A percentile compares a stretch with the other conserved stretches of the same genome.
Evolutionary conservation across 92 coral and sea anemone species (phyloP).

Genomic region (Phenganax marumi): DNA sequence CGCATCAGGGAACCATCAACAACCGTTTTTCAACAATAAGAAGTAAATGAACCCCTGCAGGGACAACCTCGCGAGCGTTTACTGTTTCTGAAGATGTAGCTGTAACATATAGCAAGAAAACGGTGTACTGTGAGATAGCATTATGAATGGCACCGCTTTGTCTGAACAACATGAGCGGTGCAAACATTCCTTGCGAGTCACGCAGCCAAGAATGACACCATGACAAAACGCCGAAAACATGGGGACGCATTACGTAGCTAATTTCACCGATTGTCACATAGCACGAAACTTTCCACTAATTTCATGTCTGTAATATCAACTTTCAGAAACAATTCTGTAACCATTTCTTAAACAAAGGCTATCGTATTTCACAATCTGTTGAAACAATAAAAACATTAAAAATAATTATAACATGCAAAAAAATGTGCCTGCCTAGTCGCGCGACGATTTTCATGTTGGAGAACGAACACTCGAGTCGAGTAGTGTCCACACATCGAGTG

Average conservation of each 20-base stretch:
- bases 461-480: background rate
- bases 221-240: background rate
- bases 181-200: constrained; percentile 18
- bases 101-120: constrained; percentile 6
- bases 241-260: too few species aligned
- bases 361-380: constrained; percentile 36
- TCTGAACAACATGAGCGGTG: constrained; percentile 35
- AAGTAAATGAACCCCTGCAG: constrained; percentile 32
- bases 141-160: constrained; percentile 43
- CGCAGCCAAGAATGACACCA: background rate
- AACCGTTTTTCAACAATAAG: constrained; percentile 37
- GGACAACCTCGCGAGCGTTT: constrained; percentile 29
- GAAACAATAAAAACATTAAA: constrained; percentile 41
- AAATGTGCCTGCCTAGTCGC: background rate
- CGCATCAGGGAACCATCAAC: constrained; percentile 47
- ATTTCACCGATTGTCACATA: too few species aligned
- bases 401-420: constrained; percentile 23
- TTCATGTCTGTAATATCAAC: background rate
- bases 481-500: background rate
- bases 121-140: constrained; percentile 31
- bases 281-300: background rate
- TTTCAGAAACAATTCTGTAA: background rate
- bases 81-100: constrained; percentile 32
- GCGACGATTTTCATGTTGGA: background rate
- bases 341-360: constrained; percentile 33